Percentiles rank a stretch among this genome's conserved stretches.
Conservation (phyloP, 2,113 vertebrate species). For the Brachypteracias leptosomus region DNA sequence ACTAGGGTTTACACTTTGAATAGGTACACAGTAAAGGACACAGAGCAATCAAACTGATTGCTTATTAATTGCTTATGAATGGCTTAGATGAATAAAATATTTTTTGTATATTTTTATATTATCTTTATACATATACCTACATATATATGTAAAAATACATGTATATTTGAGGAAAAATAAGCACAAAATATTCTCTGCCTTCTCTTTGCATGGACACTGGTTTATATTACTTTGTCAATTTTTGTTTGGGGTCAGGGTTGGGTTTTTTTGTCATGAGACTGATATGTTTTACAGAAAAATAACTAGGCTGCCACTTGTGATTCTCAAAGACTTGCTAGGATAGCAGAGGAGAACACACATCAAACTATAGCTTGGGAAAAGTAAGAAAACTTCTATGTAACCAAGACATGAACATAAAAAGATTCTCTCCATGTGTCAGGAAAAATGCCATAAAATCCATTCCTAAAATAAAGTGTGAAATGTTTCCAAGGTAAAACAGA, state of each 20-base stretch:
- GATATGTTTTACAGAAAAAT: not conserved
- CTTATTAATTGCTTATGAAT: not conserved
- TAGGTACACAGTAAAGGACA: not conserved
- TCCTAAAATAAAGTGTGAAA: not conserved
- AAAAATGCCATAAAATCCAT: not conserved
- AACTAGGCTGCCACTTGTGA: not conserved
- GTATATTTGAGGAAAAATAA: not conserved
- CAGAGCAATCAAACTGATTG: not conserved
- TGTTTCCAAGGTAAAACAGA: not conserved
- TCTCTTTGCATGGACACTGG: not conserved
- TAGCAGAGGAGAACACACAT: not conserved
- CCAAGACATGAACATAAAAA: not conserved
- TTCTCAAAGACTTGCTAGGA: not conserved
- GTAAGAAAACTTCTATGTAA: not conserved
- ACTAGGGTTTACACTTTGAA: not conserved
- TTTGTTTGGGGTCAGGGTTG: not conserved
- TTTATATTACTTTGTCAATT: fast-evolving
- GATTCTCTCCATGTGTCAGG: not conserved
- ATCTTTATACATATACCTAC: not conserved
- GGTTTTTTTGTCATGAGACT: not conserved
- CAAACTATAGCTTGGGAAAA: not conserved
- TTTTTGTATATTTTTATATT: not conserved
- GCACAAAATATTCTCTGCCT: not conserved
- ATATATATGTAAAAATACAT: not conserved
- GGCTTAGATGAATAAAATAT: not conserved